Percentiles rank a stretch among this genome's conserved stretches.
phyloP scores from a whole-genome alignment of 1,140 invertebrate species.

The Venturia canescens region DNA sequence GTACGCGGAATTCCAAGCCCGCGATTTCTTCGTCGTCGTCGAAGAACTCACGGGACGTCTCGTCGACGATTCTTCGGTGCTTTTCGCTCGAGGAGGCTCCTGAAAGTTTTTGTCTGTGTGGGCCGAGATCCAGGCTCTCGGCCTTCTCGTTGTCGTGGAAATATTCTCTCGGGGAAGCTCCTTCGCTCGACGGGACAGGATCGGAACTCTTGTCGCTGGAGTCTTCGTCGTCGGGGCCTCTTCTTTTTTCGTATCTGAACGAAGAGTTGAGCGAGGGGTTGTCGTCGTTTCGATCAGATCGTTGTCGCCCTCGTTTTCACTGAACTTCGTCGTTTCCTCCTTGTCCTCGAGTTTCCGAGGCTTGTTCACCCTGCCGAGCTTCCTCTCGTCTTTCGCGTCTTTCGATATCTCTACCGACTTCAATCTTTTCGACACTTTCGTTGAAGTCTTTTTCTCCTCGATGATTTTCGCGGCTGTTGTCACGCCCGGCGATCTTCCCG shows the following conservation, averaged over 20 bases:
- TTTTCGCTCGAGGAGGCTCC: constrained; percentile 35
- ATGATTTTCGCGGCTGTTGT: constrained; percentile 51
- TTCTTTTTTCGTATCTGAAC: not conserved
- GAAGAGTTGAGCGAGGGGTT: constrained; percentile 11
- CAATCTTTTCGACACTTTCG: constrained; percentile 34
- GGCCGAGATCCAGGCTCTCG: constrained; percentile 37
- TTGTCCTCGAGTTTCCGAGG: constrained; percentile 33
- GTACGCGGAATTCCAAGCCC: constrained; percentile 47
- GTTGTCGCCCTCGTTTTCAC: constrained; percentile 25
- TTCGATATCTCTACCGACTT: constrained; percentile 13
- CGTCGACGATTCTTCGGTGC: constrained; percentile 17
- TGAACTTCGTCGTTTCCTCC: not conserved
- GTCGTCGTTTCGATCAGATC: constrained; percentile 37
- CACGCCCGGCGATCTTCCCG: constrained; percentile 12
- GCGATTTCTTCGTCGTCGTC: constrained; percentile 46
- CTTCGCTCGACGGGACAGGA: constrained; percentile 20
- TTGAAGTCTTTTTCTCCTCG: constrained; percentile 51
- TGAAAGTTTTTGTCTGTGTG: constrained; percentile 50
- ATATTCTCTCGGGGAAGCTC: constrained; percentile 32
- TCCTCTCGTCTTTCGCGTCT: constrained; percentile 33
- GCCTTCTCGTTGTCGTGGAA: constrained; percentile 29
- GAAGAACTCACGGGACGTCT: not conserved
- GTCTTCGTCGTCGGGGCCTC: constrained; percentile 11
- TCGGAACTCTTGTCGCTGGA: not conserved
- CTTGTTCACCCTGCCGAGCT: not conserved